phyloP scores from a whole-genome alignment of 2,113 vertebrate species.

The Periophthalmus modestus region DNA sequence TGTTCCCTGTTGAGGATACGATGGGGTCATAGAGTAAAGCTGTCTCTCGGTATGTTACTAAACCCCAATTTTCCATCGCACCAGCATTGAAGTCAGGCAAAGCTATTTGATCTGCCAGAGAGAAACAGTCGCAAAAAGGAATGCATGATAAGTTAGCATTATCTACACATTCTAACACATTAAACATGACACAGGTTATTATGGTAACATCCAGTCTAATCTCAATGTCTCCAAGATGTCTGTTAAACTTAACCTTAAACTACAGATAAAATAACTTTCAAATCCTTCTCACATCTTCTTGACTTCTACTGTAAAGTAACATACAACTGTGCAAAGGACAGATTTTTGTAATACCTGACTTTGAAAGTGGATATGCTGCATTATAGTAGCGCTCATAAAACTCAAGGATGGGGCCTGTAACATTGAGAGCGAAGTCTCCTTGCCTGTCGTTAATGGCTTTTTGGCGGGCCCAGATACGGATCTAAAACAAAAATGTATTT shows the following conservation, averaged over 20 bases:
- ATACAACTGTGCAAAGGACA: not conserved
- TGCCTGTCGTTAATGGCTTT: conserved; percentile 72
- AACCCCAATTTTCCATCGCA: conserved; percentile 98
- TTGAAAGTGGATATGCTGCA: conserved; percentile 81
- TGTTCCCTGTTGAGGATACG: conserved; percentile 85
- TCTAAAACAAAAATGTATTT: conserved; percentile 64
- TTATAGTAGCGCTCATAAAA: conserved; percentile 83
- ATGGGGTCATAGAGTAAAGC: conserved; percentile 77
- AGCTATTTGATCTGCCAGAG: conserved; percentile 85
- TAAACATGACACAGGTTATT: no score
- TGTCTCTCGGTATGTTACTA: conserved; percentile 92
- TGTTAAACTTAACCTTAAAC: no score
- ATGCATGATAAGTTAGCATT: not conserved
- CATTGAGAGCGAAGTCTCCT: conserved; percentile 75
- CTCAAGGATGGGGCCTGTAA: conserved; percentile 81
- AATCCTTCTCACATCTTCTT: not conserved
- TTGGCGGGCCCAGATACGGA: conserved; percentile 89
- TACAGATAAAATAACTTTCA: not conserved
- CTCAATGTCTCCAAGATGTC: no score
- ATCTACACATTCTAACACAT: not conserved
- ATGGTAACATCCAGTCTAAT: no score
- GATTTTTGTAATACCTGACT: conserved; percentile 79
- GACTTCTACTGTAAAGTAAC: not conserved
- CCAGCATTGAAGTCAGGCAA: conserved; percentile 91
- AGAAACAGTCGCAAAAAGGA: not conserved